Evolutionary conservation across 2,888 invertebrate genomes (phyloP).

Genomic region (Plebejus argus): DNA sequence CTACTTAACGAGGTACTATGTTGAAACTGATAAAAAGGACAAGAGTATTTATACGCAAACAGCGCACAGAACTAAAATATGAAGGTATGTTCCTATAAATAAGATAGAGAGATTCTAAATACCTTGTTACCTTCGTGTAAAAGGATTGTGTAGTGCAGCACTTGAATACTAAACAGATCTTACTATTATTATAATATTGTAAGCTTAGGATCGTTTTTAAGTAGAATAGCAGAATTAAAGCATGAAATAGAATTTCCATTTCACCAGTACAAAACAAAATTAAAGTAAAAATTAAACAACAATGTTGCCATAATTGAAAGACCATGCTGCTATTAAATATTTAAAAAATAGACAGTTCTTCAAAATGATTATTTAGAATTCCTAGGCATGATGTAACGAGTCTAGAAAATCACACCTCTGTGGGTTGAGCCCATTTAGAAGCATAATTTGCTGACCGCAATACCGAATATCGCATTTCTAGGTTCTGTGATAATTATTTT

Average conservation of each 20-base stretch:
- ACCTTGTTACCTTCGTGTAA: background rate
- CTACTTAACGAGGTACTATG: background rate
- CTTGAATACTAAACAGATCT: conserved; percentile 6
- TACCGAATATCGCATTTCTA: conserved; percentile 2
- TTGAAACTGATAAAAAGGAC: background rate
- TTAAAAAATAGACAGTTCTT: background rate
- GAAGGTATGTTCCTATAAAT: background rate
- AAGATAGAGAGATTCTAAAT: conserved; percentile 6
- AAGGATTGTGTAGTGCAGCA: background rate
- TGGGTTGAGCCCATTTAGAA: conserved; percentile 7
- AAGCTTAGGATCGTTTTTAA: background rate
- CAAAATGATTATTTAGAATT: background rate
- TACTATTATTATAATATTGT: background rate
- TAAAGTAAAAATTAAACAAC: background rate
- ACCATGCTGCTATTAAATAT: background rate
- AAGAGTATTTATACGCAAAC: background rate
- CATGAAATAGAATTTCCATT: background rate
- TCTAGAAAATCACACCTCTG: conserved; percentile 10
- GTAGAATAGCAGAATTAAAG: background rate
- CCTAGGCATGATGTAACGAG: background rate
- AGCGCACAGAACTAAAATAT: background rate
- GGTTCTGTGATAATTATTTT: conserved; percentile 10
- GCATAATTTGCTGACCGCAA: conserved; percentile 16
- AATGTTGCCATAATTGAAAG: no score
- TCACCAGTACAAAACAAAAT: background rate